Evolutionary conservation across 2,113 vertebrate genomes (phyloP).

Genomic region (Myiozetetes cayanensis): DNA sequence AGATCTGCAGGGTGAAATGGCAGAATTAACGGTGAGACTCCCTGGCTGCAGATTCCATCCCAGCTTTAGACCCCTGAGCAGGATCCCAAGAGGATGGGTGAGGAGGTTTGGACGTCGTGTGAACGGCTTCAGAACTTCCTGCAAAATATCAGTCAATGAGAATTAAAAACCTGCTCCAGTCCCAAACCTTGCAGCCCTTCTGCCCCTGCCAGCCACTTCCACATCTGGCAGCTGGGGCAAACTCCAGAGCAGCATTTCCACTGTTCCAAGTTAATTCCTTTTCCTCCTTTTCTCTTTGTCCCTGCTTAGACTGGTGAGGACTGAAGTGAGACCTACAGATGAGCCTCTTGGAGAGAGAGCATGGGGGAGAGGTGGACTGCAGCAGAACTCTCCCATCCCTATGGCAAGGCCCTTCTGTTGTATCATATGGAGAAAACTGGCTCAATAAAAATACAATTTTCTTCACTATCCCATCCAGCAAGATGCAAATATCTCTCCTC

Average conservation of each 20-base stretch:
- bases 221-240: neutral
- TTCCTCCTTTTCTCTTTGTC: neutral
- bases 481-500: neutral
- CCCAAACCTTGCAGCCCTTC: neutral
- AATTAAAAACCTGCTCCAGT: neutral
- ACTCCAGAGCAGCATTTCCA: neutral
- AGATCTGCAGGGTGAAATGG: constrained; percentile 22
- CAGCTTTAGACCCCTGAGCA: neutral
- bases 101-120: neutral
- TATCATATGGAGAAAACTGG: rapidly evolving
- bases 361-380: neutral
- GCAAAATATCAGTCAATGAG: neutral
- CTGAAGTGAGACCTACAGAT: neutral
- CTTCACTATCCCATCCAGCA: neutral
- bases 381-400: neutral
- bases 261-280: neutral
- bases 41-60: neutral
- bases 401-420: neutral
- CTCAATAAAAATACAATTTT: neutral
- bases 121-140: neutral
- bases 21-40: constrained; percentile 8
- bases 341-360: neutral
- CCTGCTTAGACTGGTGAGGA: neutral
- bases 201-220: neutral
- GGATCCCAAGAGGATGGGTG: neutral